These are phyloP conservation scores for Selenia dentaria DNA, from an alignment of 2,888 invertebrate species.

Conservation along the genomic window DNA sequence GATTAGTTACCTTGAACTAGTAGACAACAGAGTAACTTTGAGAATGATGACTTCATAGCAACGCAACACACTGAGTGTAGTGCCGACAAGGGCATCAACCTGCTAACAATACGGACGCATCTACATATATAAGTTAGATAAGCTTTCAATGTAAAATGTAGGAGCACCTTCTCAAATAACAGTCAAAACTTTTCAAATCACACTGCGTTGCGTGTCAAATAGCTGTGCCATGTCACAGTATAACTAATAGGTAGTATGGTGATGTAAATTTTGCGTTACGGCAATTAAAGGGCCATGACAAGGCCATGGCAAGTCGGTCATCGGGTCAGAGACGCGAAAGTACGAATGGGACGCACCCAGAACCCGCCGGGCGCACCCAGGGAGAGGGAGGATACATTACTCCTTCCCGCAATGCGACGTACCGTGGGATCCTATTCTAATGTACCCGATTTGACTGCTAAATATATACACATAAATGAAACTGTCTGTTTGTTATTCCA, in stretches of 20 bases:
- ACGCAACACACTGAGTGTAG: slow-evolving; percentile 22
- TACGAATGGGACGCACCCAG: slow-evolving; percentile 75
- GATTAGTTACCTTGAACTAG: slow-evolving; percentile 11
- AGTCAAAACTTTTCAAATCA: slow-evolving; percentile 21
- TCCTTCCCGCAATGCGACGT: slow-evolving; percentile 79
- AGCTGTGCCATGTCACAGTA: too few relatives aligned
- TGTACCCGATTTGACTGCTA: slow-evolving; percentile 2
- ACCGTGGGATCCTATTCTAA: slow-evolving; percentile 38
- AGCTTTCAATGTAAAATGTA: background rate
- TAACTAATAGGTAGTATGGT: too few relatives aligned
- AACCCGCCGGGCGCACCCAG: slow-evolving; percentile 64
- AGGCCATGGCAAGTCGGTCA: slow-evolving; percentile 74
- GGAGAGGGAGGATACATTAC: slow-evolving; percentile 62
- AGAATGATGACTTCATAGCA: slow-evolving; percentile 25
- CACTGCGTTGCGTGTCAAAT: slow-evolving; percentile 47
- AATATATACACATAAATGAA: too few relatives aligned
- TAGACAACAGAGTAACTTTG: slow-evolving; percentile 9
- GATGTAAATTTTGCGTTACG: slow-evolving; percentile 60
- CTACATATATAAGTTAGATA: background rate
- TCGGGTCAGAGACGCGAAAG: slow-evolving; percentile 71
- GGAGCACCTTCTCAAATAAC: too few relatives aligned
- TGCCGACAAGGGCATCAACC: slow-evolving; percentile 23
- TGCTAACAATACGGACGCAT: slow-evolving; percentile 7
- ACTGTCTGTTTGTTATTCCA: too few relatives aligned
- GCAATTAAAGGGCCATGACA: slow-evolving; percentile 59